These are phyloP conservation scores for Chelonoidis abingdonii DNA, from an alignment of 2,113 vertebrate genomes.

Conservation along the genomic window DNA sequence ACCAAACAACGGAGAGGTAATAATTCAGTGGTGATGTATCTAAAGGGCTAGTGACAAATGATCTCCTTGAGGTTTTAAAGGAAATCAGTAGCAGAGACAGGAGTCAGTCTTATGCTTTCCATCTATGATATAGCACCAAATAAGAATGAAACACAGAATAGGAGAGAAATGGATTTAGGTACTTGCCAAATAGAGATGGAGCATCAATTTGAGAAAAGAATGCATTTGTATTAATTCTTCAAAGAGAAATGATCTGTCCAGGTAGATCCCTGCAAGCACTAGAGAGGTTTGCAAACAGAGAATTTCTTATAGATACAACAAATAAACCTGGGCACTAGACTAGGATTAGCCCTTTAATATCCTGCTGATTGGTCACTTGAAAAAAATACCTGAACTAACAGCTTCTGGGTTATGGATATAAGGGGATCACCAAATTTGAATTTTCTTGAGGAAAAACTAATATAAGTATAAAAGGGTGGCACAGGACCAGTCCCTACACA, in stretches of 20 bases:
- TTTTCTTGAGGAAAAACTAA: neutral
- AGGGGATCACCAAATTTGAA: neutral
- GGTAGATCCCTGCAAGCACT: neutral
- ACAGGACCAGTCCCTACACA: neutral
- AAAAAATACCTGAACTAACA: neutral
- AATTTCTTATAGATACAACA: neutral
- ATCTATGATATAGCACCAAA: neutral
- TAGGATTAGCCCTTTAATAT: neutral
- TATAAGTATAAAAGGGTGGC: neutral
- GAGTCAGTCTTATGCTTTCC: neutral
- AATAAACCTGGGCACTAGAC: neutral
- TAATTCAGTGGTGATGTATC: fast-evolving
- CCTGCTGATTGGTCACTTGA: neutral
- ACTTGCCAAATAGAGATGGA: neutral
- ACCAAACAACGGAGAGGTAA: neutral
- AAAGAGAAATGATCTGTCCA: neutral
- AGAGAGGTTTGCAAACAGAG: neutral
- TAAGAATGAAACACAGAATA: neutral
- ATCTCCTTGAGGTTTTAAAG: neutral
- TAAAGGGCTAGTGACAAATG: neutral
- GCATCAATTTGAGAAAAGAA: neutral
- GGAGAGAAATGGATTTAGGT: neutral
- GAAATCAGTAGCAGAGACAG: neutral
- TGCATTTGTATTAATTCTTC: neutral
- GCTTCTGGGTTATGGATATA: neutral